These are phyloP conservation scores for Pomatorhinus ruficollis DNA, from an alignment of 2,113 vertebrate genomes.

Conservation along the genomic window DNA sequence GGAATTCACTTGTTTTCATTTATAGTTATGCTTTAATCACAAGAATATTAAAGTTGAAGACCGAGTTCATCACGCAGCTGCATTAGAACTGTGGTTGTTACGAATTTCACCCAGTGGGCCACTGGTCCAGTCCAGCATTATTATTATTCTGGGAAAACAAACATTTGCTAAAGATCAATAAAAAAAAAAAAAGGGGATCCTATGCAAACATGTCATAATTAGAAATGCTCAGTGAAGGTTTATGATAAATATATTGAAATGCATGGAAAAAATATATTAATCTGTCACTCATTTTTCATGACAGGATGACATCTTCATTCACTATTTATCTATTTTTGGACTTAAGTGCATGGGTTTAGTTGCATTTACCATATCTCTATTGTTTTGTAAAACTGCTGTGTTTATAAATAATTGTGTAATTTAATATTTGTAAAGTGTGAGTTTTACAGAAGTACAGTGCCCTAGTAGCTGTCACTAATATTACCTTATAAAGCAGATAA, in stretches of 20 bases:
- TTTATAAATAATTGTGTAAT: constrained; percentile 22
- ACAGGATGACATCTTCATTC: neutral
- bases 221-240: neutral
- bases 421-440: neutral
- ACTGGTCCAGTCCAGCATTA: neutral
- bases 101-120: neutral
- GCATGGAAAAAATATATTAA: neutral
- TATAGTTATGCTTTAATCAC: neutral
- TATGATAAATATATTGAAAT: neutral
- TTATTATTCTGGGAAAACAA: neutral
- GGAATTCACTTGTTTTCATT: constrained; percentile 5
- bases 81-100: neutral
- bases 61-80: neutral
- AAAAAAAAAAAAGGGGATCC: neutral
- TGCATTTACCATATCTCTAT: neutral
- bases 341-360: neutral
- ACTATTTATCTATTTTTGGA: constrained; percentile 14
- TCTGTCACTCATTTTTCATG: neutral
- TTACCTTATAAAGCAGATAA: neutral
- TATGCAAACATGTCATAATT: neutral
- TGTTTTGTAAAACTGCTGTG: neutral
- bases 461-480: neutral
- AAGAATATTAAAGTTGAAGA: neutral
- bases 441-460: neutral
- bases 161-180: neutral